Conservation (phyloP, 2,113 vertebrate species). For the Eonycteris spelaea region DNA sequence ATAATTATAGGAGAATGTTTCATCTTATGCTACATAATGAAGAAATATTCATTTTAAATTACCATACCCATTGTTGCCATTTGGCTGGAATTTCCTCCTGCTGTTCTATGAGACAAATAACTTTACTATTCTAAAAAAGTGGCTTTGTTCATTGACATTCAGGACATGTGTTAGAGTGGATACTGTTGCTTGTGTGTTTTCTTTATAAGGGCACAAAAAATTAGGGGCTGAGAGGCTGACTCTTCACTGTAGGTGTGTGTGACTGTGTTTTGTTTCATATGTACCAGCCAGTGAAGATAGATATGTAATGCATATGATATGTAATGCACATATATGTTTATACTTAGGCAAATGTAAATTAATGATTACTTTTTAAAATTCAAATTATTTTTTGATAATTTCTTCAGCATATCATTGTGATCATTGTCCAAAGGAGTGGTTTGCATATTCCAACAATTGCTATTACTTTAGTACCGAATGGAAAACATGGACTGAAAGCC, state of each 20-base stretch:
- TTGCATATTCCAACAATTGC: neutral
- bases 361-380: neutral
- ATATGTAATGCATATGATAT: neutral
- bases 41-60: neutral
- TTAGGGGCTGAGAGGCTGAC: accelerated
- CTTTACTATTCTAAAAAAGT: neutral
- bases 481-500: neutral
- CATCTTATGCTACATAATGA: neutral
- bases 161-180: neutral
- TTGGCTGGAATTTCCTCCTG: neutral
- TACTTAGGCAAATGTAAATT: neutral
- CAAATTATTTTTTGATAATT: neutral
- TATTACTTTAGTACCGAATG: neutral
- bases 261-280: neutral
- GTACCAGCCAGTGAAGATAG: accelerated
- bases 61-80: neutral
- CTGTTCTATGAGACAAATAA: neutral
- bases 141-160: neutral
- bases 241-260: neutral
- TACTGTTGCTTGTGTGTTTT: neutral
- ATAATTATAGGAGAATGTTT: neutral
- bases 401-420: neutral
- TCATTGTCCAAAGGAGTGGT: neutral
- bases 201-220: neutral
- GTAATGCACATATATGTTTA: neutral